A percentile compares a stretch with the other conserved stretches of the same genome.
These are phyloP conservation scores for Serilophus lunatus DNA, from an alignment of 2,113 vertebrate species.

Conservation along the genomic window DNA sequence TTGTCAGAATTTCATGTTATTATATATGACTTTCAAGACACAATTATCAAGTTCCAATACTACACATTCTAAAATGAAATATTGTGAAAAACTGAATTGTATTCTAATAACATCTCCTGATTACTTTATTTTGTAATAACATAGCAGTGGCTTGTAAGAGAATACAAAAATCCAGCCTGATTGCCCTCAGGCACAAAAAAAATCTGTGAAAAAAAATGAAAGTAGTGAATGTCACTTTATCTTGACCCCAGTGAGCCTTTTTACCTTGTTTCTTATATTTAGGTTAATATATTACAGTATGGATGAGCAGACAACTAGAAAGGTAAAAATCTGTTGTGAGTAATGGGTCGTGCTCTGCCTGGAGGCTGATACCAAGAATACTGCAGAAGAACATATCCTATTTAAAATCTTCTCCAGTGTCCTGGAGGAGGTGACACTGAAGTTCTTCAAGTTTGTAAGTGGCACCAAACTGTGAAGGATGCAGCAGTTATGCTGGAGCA, in stretches of 20 bases:
- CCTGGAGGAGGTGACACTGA: not conserved
- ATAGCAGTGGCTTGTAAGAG: not conserved
- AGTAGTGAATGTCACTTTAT: not conserved
- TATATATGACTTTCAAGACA: not conserved
- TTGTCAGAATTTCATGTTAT: not conserved
- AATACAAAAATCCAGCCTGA: not conserved
- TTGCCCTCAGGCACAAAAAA: not conserved
- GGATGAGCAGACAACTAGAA: not conserved
- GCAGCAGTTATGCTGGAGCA: not conserved
- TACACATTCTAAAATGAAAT: not conserved
- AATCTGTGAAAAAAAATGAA: not conserved
- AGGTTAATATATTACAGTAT: not conserved
- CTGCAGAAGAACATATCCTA: not conserved
- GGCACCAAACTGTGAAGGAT: not conserved
- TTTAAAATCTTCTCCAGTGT: not conserved
- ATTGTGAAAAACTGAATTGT: not conserved
- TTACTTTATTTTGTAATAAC: not conserved
- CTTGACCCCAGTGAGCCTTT: not conserved
- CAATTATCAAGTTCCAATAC: conserved; percentile 2
- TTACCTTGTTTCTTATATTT: not conserved
- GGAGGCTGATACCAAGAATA: not conserved
- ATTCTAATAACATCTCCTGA: not conserved
- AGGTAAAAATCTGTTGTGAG: not conserved
- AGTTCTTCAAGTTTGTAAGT: not conserved
- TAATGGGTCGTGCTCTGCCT: not conserved